Evolutionary conservation across 2,888 invertebrate species (phyloP), one percentile per base, ranked within the genome.

Genomic region (Zootermopsis nevadensis): DNA sequence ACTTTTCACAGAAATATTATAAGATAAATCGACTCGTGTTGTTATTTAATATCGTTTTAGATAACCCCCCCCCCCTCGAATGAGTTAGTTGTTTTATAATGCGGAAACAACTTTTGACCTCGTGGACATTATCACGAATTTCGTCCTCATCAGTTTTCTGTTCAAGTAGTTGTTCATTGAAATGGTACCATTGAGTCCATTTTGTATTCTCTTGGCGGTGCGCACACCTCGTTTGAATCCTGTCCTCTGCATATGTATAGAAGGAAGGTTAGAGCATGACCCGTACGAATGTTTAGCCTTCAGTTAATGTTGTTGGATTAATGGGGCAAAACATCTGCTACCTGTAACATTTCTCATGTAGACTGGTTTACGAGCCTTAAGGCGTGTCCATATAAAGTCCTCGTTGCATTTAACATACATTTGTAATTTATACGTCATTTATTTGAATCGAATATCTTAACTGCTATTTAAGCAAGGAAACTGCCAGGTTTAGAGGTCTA

Each of bases 201-300:
- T 60, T 60, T n/a, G n/a, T 6, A 60, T 60, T 60, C 60, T 27
- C 10, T 27, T 6, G n/a, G 60, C 27, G n/a, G 6, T n/a, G 0
- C 27, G n/a, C 60, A 6, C 60, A n/a, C n/a, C 60, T 60, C n/a
- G 60, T 60, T 53, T 2, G 53, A 53, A 53, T 6, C 2, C 53
- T 10, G 24, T 53, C 6, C 2, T 60, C 60, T 60, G 60, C n/a
- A 27, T n/a, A 60, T 60, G 27, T 60, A 60, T 60, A n/a, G 60
- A 60, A 60, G 60, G 60, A n/a, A 60, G 60, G n/a, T 60, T n/a
- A 60, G 6, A 10, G 60, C 60, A n/a, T 60, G 60, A 60, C 60
- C 60, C 60, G 60, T 60, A 60, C 60, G 60, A 60, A 60, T n/a
- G 60, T 60, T 27, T n/a, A 60, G 60, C 27, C 60, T 60, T 60